Conservation (phyloP, 23 tunicate species). For the Ascidia mentula region DNA sequence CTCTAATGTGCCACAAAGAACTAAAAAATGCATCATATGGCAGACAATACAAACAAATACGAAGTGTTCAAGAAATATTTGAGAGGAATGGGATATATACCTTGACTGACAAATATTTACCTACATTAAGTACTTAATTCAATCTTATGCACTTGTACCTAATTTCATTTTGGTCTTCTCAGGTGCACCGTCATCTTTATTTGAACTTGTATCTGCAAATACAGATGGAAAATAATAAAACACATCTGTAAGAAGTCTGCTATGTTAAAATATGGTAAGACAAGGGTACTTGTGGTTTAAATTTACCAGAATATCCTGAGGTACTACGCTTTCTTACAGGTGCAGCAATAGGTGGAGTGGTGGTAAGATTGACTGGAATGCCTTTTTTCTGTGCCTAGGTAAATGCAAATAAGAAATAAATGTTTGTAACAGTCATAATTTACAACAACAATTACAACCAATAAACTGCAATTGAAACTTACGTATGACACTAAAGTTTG, state of each 20-base stretch:
- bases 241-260: background rate
- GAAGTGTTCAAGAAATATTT: no score
- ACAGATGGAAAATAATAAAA: background rate
- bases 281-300: no score
- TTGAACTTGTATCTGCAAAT: background rate
- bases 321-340: background rate
- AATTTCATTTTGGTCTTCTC: background rate
- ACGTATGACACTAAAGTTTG: no score
- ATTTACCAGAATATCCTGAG: conserved; percentile 1
- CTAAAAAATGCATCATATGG: background rate
- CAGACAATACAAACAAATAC: background rate
- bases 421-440: no score
- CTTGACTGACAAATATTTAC: no score
- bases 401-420: no score
- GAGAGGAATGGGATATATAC: no score
- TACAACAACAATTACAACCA: no score
- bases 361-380: background rate
- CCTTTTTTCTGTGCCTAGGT: background rate
- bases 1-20: background rate
- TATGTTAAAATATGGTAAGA: no score
- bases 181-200: background rate
- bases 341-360: background rate
- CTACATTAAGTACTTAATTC: no score
- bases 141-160: background rate
- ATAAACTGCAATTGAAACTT: no score